Conservation (phyloP, 2,888 invertebrate genomes). For the Drosophila tanythrix region DNA sequence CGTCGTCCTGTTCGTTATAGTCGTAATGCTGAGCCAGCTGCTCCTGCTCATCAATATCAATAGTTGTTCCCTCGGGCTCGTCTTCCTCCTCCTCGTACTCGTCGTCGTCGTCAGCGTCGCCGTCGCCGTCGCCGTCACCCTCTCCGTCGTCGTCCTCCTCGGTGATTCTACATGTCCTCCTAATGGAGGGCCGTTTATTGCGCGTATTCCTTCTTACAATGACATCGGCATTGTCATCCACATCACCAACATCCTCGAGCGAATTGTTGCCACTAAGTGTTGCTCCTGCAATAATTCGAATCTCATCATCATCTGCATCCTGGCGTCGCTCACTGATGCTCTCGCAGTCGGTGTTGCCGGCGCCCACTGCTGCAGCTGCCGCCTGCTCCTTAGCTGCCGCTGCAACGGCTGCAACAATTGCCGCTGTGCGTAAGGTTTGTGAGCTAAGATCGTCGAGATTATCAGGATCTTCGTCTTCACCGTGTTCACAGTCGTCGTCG, state of each 20-base stretch:
- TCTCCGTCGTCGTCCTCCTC: constrained; percentile 71
- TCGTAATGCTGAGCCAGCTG: constrained; percentile 51
- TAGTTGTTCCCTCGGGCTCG: constrained; percentile 71
- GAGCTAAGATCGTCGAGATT: constrained; percentile 63
- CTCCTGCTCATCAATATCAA: constrained; percentile 71
- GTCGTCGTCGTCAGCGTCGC: constrained; percentile 30
- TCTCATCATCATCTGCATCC: constrained; percentile 64
- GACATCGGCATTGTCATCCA: constrained; percentile 74
- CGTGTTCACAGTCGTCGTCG: constrained; percentile 66
- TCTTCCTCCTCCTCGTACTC: constrained; percentile 55
- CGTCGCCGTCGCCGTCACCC: constrained; percentile 22
- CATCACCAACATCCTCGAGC: constrained; percentile 70
- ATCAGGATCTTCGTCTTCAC: constrained; percentile 59
- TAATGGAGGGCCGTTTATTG: constrained; percentile 66
- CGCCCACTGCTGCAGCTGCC: constrained; percentile 29
- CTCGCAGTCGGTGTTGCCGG: constrained; percentile 69
- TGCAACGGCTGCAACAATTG: constrained; percentile 72
- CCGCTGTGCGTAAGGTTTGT: constrained; percentile 70
- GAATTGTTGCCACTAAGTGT: constrained; percentile 63
- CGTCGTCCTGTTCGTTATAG: constrained; percentile 47
- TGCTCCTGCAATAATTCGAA: constrained; percentile 57
- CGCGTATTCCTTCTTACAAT: constrained; percentile 65
- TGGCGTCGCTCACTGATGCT: constrained; percentile 68
- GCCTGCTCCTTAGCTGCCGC: constrained; percentile 66
- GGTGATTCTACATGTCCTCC: constrained; percentile 73